Conservation (phyloP, 2,888 invertebrate species). For the Rhorus exstirpatorius region DNA sequence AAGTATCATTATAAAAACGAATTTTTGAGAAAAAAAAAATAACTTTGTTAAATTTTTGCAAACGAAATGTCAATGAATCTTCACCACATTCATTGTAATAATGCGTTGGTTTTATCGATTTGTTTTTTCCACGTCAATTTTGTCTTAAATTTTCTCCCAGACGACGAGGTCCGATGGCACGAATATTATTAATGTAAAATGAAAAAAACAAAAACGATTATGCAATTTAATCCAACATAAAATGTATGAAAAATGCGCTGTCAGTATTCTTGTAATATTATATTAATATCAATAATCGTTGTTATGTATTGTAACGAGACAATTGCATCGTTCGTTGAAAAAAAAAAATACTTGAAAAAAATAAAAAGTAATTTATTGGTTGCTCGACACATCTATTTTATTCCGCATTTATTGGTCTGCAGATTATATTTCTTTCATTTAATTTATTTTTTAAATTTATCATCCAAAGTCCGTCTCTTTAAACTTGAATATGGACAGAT, state of each 20-base stretch:
- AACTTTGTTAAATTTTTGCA: neutral
- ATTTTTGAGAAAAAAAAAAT: slow-evolving; percentile 3
- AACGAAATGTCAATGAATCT: slow-evolving; percentile 46
- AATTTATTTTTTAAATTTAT: too few species aligned
- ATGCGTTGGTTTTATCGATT: slow-evolving; percentile 31
- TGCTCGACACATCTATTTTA: too few species aligned
- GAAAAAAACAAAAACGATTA: slow-evolving; percentile 16
- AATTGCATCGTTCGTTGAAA: slow-evolving; percentile 21
- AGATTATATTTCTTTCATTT: too few species aligned
- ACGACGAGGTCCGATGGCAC: slow-evolving; percentile 64
- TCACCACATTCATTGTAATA: slow-evolving; percentile 59
- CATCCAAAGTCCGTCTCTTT: too few species aligned
- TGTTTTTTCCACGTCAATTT: neutral
- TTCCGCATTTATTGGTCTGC: too few species aligned
- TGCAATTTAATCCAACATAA: slow-evolving; percentile 4
- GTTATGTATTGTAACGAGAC: slow-evolving; percentile 11
- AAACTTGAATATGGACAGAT: too few species aligned
- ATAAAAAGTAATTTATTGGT: neutral
- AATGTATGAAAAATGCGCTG: slow-evolving; percentile 9
- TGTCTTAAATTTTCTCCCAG: slow-evolving; percentile 8
- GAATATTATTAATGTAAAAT: slow-evolving; percentile 55
- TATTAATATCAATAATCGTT: slow-evolving; percentile 45
- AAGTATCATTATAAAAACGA: neutral
- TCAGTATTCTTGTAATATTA: slow-evolving; percentile 44
- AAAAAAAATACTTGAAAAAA: slow-evolving; percentile 11